phyloP scores from a whole-genome alignment of 2,113 vertebrate species.

The Orcinus orca region DNA sequence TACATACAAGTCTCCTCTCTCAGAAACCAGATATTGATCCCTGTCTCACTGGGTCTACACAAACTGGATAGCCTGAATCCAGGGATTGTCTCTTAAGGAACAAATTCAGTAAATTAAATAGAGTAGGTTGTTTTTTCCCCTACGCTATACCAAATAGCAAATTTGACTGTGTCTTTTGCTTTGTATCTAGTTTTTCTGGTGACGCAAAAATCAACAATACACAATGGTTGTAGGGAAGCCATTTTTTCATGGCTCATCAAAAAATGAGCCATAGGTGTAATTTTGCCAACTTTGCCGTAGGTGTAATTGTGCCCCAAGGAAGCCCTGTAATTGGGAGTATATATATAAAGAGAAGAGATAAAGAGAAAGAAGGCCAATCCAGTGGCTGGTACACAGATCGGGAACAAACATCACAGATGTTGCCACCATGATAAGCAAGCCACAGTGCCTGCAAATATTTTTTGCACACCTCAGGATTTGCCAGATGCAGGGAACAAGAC shows the following conservation, averaged over 20 bases:
- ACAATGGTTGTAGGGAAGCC: neutral
- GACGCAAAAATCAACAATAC: conserved; percentile 29
- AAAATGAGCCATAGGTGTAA: neutral
- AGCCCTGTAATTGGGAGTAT: neutral
- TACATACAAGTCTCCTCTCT: conserved; percentile 56
- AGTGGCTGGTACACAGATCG: neutral
- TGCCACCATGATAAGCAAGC: neutral
- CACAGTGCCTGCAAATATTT: neutral
- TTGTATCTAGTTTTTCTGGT: conserved; percentile 35
- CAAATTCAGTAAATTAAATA: conserved; percentile 68
- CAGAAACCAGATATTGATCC: conserved; percentile 73
- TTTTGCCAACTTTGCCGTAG: neutral
- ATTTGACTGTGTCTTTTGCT: neutral
- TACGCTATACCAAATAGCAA: neutral
- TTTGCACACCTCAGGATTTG: neutral
- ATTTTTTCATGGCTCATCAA: neutral
- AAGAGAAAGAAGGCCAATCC: neutral
- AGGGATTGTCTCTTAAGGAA: conserved; percentile 50
- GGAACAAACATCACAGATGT: neutral
- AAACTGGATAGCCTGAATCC: conserved; percentile 70
- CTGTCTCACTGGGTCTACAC: conserved; percentile 59
- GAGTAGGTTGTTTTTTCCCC: neutral
- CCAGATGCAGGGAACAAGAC: neutral
- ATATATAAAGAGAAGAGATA: neutral
- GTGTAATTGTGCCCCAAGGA: neutral